Evolutionary conservation across 1,140 invertebrate species (phyloP).

Genomic region (Leptopilina boulardi): DNA sequence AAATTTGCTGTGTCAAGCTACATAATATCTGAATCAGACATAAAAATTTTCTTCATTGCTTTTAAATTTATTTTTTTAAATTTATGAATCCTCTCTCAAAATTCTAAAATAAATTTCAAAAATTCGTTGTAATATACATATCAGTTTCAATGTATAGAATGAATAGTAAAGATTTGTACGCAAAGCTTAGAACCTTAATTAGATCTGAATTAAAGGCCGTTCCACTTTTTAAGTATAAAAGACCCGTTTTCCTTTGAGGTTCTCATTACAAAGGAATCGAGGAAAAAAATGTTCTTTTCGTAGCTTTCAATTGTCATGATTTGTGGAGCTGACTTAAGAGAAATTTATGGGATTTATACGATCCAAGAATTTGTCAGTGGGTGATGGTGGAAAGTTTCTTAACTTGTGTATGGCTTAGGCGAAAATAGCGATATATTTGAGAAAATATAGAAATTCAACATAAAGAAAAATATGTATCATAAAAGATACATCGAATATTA

Average conservation of each 20-base stretch:
- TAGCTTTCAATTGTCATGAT: not conserved
- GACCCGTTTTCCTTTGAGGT: not conserved
- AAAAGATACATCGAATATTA: no score
- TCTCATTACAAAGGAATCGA: not conserved
- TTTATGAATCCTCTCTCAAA: no score
- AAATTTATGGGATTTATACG: not conserved
- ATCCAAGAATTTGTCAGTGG: slow-evolving; percentile 38
- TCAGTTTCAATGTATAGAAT: not conserved
- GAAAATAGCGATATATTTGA: slow-evolving; percentile 6
- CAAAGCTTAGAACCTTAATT: not conserved
- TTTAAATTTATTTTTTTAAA: no score
- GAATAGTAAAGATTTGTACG: not conserved
- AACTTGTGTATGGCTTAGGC: not conserved
- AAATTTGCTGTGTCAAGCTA: not conserved
- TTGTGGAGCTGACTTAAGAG: not conserved
- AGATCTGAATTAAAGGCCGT: not conserved
- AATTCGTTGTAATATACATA: no score
- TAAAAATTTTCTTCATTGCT: not conserved
- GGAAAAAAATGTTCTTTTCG: not conserved
- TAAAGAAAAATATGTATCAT: no score
- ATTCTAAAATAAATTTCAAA: no score
- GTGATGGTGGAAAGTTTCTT: not conserved
- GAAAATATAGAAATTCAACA: not conserved
- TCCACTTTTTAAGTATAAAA: not conserved
- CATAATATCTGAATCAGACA: not conserved